Evolutionary conservation across 2,113 vertebrate species (phyloP), one percentile per base, ranked within the genome.

Genomic region (Heloderma charlesbogerti): DNA sequence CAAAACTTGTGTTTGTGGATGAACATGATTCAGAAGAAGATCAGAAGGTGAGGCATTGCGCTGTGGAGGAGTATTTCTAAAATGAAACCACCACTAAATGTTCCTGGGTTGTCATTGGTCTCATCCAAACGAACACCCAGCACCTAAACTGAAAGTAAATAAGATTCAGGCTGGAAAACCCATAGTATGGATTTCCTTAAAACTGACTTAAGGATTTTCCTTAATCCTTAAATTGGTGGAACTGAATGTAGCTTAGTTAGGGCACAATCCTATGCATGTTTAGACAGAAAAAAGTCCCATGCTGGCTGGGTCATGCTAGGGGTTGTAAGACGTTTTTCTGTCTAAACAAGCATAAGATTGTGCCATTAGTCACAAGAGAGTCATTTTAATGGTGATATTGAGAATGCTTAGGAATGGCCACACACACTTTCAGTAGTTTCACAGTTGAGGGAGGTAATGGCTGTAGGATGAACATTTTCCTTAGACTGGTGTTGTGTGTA

Each of bases 21-120:
- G 84, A 94, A 25, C 43, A 31, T 1, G n/a, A 72, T 82, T 88
- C 84, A 10, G 74, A 86, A 57, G 51, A 43, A 79, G 66, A 80
- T 81, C 67, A 67, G 48, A 74, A 90, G 72, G 92, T 57, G n/a
- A 80, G 84, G 6, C 34, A 86, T 37, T 85, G 48, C 43, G 0
- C 31, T 85, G n/a, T 22, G 48, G 13, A 43, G 27, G 20, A 37
- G 15, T 25, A 13, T 40, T 80, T 69, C 10, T 80, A 16, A 45
- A 75, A 74, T 66, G 71, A 67, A 37, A 51, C 5, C 40, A 31
- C 43, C 12, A 16, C 37, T 89, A 40, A 83, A 31, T 75, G 54
- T 6, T 83, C 40, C 29, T n/a, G 15, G 10, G n/a, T 18, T 69
- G 31, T 86, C 16, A 34, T 80, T 74, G 29, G 31, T 82, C 31